Evolutionary conservation across 1,140 invertebrate species (phyloP), one percentile per base, ranked within the genome.

Genomic region (Lepidurus arcticus): DNA sequence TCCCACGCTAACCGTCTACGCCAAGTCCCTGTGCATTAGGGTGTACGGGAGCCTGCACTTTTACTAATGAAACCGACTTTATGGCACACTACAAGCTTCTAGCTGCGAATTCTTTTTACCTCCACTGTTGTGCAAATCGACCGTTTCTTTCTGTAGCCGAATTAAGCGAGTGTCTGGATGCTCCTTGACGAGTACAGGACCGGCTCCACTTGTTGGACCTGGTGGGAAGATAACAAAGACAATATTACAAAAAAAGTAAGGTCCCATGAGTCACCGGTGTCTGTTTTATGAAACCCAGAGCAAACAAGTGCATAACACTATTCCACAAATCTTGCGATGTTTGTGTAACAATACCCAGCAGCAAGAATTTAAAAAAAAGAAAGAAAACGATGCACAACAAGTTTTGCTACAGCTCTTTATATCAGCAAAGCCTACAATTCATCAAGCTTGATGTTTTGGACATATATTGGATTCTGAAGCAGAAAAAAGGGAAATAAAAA

Each of bases 141-240:
- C n/a, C 13, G 53, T 65, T 65, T 65, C 53, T 65, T 65, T 65
- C 21, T 65, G 53, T 21, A 65, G 53, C 6, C 53, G 53, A 65
- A 65, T 7, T 21, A 16, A 65, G 21, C 53, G 53, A 65, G n/a
- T 65, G 4, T 65, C 21, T 21, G 53, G 53, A 13, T 13, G 53
- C n/a, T 65, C 53, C 53, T 65, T 65, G 53, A 21, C 53, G 21
- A 65, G 16, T 65, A 65, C 21, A 16, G 8, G 53, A 65, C 53
- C 53, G 13, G 53, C 16, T 65, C 53, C 53, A 65, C 53, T 65
- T 65, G 53, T 65, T 13, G 53, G 21, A 65, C 53, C 53, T 65
- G 13, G 53, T 11, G 45, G 13, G 21, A 65, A 65, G 21, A 65
- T 65, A 21, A 7, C 16, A 65, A 21, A 65, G 21, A 65, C 16